Evolutionary conservation across 2,888 invertebrate genomes (phyloP).

Genomic region (Metellina segmentata): DNA sequence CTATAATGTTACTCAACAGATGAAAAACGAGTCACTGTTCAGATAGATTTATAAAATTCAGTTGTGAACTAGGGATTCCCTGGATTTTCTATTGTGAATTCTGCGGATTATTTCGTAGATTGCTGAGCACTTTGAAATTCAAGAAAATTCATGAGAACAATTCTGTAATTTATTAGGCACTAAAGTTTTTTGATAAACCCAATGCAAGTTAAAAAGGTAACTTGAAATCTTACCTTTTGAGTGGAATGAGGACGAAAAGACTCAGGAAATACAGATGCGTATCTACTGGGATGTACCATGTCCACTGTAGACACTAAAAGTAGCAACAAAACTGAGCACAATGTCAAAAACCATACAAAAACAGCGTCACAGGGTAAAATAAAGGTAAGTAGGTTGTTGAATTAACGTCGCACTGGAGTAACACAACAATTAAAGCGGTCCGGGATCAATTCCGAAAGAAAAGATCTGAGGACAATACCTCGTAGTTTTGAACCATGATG

Average conservation of each 20-base stretch:
- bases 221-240: conserved; percentile 54
- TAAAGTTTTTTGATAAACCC: not conserved
- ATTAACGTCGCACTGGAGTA: no score
- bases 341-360: no score
- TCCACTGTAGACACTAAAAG: conserved; percentile 70
- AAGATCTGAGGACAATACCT: no score
- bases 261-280: conserved; percentile 70
- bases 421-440: no score
- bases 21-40: no score
- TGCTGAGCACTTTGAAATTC: not conserved
- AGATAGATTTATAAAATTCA: not conserved
- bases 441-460: no score
- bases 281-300: conserved; percentile 69
- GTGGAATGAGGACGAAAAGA: conserved; percentile 62
- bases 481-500: no score
- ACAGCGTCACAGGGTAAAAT: no score
- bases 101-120: not conserved
- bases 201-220: not conserved
- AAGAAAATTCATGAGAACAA: not conserved
- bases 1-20: no score
- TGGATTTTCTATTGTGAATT: not conserved
- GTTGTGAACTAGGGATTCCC: not conserved
- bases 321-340: not conserved
- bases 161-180: not conserved
- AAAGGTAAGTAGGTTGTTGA: no score